Conservation (phyloP, 2,797 vertebrate genomes). For the Peromyscus aztecus region DNA sequence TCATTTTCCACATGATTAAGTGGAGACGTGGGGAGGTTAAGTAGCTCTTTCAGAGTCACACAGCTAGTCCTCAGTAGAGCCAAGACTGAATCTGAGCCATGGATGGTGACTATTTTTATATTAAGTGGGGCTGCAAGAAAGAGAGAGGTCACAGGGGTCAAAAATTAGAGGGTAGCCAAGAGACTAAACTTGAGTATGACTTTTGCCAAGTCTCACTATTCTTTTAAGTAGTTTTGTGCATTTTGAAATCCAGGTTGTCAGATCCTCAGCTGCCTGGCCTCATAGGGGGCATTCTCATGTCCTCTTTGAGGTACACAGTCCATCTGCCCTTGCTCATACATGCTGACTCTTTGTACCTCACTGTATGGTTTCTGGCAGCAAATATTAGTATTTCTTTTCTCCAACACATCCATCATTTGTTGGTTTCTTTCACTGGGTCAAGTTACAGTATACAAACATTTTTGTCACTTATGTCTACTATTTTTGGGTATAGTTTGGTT, state of each 20-base stretch:
- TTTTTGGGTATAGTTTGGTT: conserved; percentile 28
- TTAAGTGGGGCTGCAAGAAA: background rate
- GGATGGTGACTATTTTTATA: background rate
- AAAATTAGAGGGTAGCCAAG: background rate
- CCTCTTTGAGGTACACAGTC: background rate
- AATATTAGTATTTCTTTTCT: background rate
- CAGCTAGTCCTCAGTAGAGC: background rate
- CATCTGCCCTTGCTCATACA: background rate
- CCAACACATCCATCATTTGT: conserved; percentile 17
- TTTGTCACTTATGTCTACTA: conserved; percentile 51
- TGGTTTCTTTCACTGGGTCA: conserved; percentile 46
- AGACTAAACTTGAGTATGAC: background rate
- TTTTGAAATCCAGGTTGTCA: background rate
- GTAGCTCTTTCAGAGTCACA: background rate
- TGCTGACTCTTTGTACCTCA: background rate
- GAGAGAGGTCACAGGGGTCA: background rate
- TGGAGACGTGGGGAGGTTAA: background rate
- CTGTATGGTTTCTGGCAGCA: background rate
- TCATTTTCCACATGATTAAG: conserved; percentile 20
- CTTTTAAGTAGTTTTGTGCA: background rate
- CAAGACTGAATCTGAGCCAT: background rate
- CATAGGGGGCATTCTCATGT: too few relatives aligned
- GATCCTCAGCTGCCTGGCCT: background rate
- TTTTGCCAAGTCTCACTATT: background rate
- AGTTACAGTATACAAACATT: conserved; percentile 1